These are phyloP conservation scores for Micrasema longulum DNA, from an alignment of 1,140 invertebrate species.

Conservation along the genomic window DNA sequence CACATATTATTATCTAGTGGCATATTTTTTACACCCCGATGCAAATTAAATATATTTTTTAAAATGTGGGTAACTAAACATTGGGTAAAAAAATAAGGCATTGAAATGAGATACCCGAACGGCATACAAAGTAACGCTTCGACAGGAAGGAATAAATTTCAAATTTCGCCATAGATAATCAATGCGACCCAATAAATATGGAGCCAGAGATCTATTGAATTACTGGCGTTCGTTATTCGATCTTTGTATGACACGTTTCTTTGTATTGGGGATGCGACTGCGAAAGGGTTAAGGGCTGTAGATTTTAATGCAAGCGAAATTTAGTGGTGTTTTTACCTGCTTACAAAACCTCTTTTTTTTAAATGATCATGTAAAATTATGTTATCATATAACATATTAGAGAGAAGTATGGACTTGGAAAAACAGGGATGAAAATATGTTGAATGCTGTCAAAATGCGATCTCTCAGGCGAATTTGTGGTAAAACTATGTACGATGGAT, in stretches of 20 bases:
- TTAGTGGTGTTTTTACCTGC: no score
- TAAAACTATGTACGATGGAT: no score
- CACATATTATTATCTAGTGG: slow-evolving; percentile 28
- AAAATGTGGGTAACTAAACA: slow-evolving; percentile 53
- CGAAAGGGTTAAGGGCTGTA: slow-evolving; percentile 18
- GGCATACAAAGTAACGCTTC: slow-evolving; percentile 48
- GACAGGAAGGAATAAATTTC: slow-evolving; percentile 52
- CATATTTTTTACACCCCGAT: slow-evolving; percentile 50
- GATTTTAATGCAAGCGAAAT: no score
- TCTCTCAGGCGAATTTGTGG: no score
- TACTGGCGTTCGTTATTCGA: slow-evolving; percentile 30
- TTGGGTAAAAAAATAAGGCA: slow-evolving; percentile 44
- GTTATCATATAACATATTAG: no score
- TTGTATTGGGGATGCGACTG: not conserved
- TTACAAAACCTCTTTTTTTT: no score
- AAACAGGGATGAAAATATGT: no score
- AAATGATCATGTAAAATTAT: no score
- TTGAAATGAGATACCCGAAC: slow-evolving; percentile 51
- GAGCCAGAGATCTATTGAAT: slow-evolving; percentile 33
- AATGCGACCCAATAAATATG: slow-evolving; percentile 51
- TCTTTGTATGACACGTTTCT: slow-evolving; percentile 23
- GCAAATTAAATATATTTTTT: slow-evolving; percentile 55
- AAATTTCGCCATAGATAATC: slow-evolving; percentile 48
- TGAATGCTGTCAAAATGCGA: no score
- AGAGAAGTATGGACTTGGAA: no score